Evolutionary conservation across 2,797 vertebrate genomes (phyloP).

Genomic region (Aselliscus stoliczkanus): DNA sequence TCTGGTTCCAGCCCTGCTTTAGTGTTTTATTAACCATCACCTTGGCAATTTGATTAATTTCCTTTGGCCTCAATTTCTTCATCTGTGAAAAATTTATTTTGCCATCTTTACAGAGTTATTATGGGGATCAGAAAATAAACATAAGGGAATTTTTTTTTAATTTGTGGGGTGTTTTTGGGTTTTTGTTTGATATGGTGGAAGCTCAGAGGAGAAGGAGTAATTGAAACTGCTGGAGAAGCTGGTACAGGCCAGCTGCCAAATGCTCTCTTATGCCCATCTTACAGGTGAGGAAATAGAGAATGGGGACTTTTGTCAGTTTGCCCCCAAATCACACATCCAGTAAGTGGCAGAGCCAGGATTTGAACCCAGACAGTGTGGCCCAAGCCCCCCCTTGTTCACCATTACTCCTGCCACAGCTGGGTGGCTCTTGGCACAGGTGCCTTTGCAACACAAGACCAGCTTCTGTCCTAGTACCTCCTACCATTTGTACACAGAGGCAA

Average conservation of each 20-base stretch:
- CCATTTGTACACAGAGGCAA: fast-evolving
- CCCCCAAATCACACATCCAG: background rate
- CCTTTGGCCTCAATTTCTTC: background rate
- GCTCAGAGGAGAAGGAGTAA: background rate
- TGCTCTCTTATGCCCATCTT: background rate
- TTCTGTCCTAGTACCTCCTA: background rate
- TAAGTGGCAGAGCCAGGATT: background rate
- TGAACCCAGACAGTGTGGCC: background rate
- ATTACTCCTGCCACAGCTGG: background rate
- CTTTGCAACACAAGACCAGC: background rate
- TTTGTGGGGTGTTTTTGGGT: too few relatives aligned
- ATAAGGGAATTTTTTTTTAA: background rate
- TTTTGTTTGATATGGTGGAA: background rate
- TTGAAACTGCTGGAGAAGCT: background rate
- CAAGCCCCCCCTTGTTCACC: too few relatives aligned
- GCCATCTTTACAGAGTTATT: background rate
- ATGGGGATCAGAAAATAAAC: background rate
- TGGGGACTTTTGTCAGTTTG: background rate
- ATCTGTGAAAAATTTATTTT: background rate
- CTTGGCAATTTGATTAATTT: background rate
- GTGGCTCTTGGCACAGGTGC: too few relatives aligned
- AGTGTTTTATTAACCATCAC: fast-evolving
- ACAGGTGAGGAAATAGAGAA: background rate
- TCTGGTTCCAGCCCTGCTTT: background rate
- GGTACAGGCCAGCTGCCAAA: fast-evolving